Evolutionary conservation across 2,797 vertebrate genomes (phyloP).

Genomic region (Enteromius unitaeniatus): DNA sequence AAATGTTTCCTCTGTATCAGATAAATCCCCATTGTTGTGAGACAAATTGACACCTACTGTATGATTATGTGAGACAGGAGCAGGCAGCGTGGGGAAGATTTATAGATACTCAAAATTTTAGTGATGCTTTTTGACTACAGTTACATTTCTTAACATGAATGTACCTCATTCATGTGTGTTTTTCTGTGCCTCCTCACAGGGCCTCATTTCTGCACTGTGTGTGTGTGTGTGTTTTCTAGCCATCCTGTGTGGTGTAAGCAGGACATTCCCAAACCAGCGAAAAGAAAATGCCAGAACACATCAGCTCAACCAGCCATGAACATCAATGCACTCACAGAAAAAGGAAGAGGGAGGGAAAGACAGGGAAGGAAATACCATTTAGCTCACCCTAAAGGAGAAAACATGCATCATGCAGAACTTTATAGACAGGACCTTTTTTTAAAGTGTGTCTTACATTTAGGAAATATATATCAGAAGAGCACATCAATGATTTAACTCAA

Average conservation of each 20-base stretch:
- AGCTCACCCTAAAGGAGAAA: conserved; percentile 45
- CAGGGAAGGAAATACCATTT: conserved; percentile 39
- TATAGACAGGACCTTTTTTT: background rate
- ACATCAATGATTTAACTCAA: background rate
- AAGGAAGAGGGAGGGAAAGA: conserved; percentile 51
- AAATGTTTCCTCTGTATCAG: conserved; percentile 3
- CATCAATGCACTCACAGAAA: conserved; percentile 75
- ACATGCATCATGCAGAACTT: conserved; percentile 24
- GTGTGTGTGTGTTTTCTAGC: conserved; percentile 34
- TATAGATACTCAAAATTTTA: background rate
- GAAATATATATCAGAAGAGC: background rate
- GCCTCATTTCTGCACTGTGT: conserved; percentile 35
- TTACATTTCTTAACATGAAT: conserved; percentile 40
- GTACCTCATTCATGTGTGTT: conserved; percentile 30
- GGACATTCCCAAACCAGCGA: conserved; percentile 53
- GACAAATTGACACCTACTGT: background rate
- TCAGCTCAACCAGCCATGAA: conserved; percentile 72
- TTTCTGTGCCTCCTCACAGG: conserved; percentile 46
- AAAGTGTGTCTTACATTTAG: background rate
- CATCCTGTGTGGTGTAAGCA: conserved; percentile 39
- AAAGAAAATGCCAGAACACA: conserved; percentile 75
- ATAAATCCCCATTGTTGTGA: background rate
- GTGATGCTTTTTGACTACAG: conserved; percentile 22
- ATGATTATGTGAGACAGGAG: background rate
- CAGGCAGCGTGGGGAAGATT: background rate